Percentiles rank a stretch among this genome's conserved stretches.
These are phyloP conservation scores for Elmis aenea DNA, from an alignment of 2,888 invertebrate genomes.

Conservation along the genomic window DNA sequence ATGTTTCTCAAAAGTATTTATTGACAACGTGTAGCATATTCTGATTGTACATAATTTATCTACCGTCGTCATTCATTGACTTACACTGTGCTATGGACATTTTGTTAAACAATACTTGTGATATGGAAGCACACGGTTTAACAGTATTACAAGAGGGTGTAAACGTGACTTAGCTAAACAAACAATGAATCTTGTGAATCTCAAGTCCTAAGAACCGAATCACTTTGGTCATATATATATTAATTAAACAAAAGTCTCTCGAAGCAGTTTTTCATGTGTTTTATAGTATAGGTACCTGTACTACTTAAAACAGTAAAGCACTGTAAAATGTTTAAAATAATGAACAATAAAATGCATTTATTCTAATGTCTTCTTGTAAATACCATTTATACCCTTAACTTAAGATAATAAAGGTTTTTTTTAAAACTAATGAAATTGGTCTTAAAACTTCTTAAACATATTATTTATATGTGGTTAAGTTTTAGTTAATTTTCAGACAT, in stretches of 20 bases:
- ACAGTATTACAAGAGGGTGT: conserved; percentile 23
- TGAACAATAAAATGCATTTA: conserved; percentile 32
- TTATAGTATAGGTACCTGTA: conserved; percentile 27
- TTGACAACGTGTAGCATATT: too few species aligned
- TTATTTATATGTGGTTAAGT: too few species aligned
- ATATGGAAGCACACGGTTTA: conserved; percentile 29
- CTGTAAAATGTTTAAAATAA: conserved; percentile 32
- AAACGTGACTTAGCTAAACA: conserved; percentile 16
- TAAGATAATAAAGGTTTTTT: too few species aligned
- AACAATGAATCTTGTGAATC: conserved; percentile 23
- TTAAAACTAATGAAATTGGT: too few species aligned
- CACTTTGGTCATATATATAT: conserved; percentile 24
- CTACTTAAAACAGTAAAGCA: conserved; percentile 30
- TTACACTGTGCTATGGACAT: conserved; percentile 22
- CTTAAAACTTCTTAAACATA: too few species aligned
- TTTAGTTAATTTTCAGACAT: too few species aligned
- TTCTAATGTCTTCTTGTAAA: conserved; percentile 24
- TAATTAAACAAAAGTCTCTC: too few species aligned
- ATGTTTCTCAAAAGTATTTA: conserved; percentile 23
- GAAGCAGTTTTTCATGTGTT: conserved; percentile 28
- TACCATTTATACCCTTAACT: too few species aligned
- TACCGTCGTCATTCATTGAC: too few species aligned
- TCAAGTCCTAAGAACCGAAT: conserved; percentile 24
- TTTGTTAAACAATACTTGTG: conserved; percentile 28
- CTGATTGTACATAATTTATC: too few species aligned